Base-by-base conservation (phyloP, 2,797 vertebrate species). In the Falco columbarius region DNA sequence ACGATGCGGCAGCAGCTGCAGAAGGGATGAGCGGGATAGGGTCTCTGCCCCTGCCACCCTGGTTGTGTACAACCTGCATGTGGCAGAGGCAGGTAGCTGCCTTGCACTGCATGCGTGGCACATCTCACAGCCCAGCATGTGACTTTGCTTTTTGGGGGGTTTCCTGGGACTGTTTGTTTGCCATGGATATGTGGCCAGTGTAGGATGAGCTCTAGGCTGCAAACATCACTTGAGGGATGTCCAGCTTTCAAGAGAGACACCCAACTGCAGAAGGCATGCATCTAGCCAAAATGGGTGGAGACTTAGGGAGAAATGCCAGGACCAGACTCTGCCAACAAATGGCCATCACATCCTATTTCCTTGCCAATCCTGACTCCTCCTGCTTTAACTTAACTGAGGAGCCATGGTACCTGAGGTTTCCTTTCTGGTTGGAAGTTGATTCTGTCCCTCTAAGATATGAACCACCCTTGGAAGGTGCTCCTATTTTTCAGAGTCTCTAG, bases 31-130 rank as follows among this genome's bases (percentile, higher is more conserved):
- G 44, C 1, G 2, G 34, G 70, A 9, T 29, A 72, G 47, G 19
- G 17, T 70, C 46, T 36, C 32, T 73, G 71, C 20, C 58, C 42
- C 55, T 71, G 54, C 36, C 62, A 44, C 54, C 6, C 46, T 19
- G 21, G 9, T 3, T 66, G 54, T 9, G 7, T 1, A 5, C 0
- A 0, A 8, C 23, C 61, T 7, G 42, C 8, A 30, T 2, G 6
- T 1, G 2, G 15, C 40, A 59, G 84, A 42, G 34, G 17, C 9
- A 2, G 44, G 56, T 6, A 44, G 32, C 20, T 21, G 30, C 20
- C 44, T 12, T 27, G 44, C 23, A 6, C 56, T 27, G 19, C 24
- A 0, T 1, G 6, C 0, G 2, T 22, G 66, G 46, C 40, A 24
- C 51, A 1, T 56, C 29, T 32, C 55, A 58, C 70, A 72, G 65